These are phyloP conservation scores for Pocillopora verrucosa DNA, from an alignment of 64 coral and sea anemone genomes.

Conservation along the genomic window DNA sequence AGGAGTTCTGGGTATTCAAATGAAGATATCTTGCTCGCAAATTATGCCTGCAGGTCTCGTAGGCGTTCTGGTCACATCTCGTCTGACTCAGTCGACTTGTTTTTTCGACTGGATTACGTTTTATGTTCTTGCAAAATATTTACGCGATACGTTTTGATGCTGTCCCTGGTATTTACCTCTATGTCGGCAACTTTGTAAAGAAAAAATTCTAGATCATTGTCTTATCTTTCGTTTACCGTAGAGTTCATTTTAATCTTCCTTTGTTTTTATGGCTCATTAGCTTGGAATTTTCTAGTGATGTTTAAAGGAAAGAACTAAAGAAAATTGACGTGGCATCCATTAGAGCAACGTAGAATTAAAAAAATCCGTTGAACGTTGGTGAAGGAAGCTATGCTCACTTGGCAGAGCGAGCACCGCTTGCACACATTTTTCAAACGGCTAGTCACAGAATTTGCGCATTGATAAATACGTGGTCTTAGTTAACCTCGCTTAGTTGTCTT, in stretches of 20 bases:
- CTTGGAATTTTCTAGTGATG: not conserved
- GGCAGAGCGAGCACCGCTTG: not conserved
- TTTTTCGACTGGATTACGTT: not conserved
- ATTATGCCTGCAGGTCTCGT: not conserved
- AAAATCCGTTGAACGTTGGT: not conserved
- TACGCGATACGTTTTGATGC: not conserved
- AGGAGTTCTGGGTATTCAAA: not conserved
- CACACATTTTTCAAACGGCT: not conserved
- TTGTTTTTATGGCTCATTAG: constrained; percentile 10
- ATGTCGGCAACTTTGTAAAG: not conserved
- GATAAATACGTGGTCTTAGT: not conserved
- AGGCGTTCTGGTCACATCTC: not conserved
- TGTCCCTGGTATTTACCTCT: not conserved
- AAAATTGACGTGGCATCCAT: too few relatives aligned
- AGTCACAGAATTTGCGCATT: not conserved
- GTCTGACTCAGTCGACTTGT: not conserved
- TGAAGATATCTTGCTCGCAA: not conserved
- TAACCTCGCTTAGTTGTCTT: not conserved
- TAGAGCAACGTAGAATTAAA: not conserved
- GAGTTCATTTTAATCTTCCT: constrained; percentile 1
- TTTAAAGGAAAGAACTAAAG: not conserved
- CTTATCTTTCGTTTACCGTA: not conserved
- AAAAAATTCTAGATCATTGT: not conserved
- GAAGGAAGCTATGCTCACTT: not conserved
- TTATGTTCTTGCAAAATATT: not conserved